Evolutionary conservation across 2,797 vertebrate genomes (phyloP).

Genomic region (Geotrypetes seraphini): DNA sequence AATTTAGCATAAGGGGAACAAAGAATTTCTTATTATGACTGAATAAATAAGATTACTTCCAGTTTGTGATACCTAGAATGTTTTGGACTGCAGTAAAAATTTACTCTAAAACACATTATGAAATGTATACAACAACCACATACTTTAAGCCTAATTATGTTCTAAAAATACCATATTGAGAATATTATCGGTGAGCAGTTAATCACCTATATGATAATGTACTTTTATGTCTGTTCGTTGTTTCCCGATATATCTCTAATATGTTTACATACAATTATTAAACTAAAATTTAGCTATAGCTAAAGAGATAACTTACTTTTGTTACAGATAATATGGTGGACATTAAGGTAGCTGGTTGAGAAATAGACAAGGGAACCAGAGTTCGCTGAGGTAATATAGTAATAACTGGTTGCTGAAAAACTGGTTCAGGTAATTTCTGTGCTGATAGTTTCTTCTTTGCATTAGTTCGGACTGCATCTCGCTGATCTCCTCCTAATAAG

Average conservation of each 20-base stretch:
- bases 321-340: slow-evolving; percentile 14
- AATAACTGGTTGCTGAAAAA: slow-evolving; percentile 18
- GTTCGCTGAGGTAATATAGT: slow-evolving; percentile 3
- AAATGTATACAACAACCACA: no score
- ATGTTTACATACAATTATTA: no score
- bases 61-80: no score
- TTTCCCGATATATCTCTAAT: no score
- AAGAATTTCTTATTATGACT: not conserved
- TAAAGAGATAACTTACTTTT: slow-evolving; percentile 45
- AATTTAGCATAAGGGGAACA: not conserved
- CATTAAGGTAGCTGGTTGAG: slow-evolving; percentile 4
- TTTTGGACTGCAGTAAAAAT: no score
- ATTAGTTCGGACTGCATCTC: slow-evolving; percentile 12
- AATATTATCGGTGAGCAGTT: no score
- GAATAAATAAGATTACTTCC: not conserved
- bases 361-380: slow-evolving; percentile 12
- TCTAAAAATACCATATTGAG: no score
- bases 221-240: no score
- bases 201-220: no score
- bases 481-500: slow-evolving; percentile 31
- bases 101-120: no score
- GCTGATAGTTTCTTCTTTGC: slow-evolving; percentile 11
- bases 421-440: slow-evolving; percentile 14
- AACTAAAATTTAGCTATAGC: no score
- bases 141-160: no score